Evolutionary conservation across 2,113 vertebrate species (phyloP), one percentile per base, ranked within the genome.

Genomic region (Hydropotes inermis): DNA sequence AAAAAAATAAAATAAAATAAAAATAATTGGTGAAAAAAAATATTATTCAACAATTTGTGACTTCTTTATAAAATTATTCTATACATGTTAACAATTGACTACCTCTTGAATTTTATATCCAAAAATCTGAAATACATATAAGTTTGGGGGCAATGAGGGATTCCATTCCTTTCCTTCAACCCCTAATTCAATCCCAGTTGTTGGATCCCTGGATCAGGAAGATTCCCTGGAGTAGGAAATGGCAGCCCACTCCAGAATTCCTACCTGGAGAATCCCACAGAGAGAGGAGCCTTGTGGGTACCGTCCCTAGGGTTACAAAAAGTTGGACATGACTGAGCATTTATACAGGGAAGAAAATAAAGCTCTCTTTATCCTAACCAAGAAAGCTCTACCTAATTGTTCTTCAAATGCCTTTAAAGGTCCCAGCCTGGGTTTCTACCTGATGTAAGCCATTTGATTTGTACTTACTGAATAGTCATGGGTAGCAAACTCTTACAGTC

Each of bases 41-140:
- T 74, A 95, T 79, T 54, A 79, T 74, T 95, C 39, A 87, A 55
- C 16, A 21, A 85, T 55, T 54, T 87, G 47, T 83, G 70, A 89
- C 25, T 70, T 85, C 27, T 96, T 96, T 87, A 82, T 76, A 89
- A 92, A 97, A 88, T 85, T 78, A 79, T 61, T 70, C 57, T 64
- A 76, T 50, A 15, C 54, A 36, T 57, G 14, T 64, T 64, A 82
- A 67, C 15, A 93, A 74, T 64, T 39, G 60, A 61, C 67, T 93
- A 61, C 28, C 60, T 89, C 50, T 93, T 55, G 9, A 78, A 78
- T 93, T 97, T 58, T 70, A 74, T 57, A 93, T 82, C 30, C 5
- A 64, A 91, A 85, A 95, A 67, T 57, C 27, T 91, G 57, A 93
- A 92, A 90, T 64, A 96, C 4, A 95, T 81, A n/a, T 21, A 95